Evolutionary conservation across 2,797 vertebrate species (phyloP).

Genomic region (Ambastaia sidthimunki): DNA sequence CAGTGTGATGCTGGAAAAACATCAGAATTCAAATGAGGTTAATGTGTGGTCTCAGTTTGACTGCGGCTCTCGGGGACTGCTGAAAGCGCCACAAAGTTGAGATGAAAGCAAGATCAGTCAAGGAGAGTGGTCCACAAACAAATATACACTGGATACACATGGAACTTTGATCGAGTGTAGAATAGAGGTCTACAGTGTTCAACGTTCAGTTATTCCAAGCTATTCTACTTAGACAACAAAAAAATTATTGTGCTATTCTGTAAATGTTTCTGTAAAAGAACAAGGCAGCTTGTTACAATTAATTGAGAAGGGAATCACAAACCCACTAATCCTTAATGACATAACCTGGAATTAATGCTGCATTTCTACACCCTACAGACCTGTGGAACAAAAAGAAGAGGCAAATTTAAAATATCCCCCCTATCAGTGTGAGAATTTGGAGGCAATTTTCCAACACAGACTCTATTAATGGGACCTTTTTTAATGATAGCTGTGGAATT

Average conservation of each 20-base stretch:
- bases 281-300: slow-evolving; percentile 61
- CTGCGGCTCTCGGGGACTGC: slow-evolving; percentile 14
- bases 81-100: slow-evolving; percentile 27
- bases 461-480: slow-evolving; percentile 72
- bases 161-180: background rate
- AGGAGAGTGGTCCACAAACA: background rate
- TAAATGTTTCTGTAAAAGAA: slow-evolving; percentile 54
- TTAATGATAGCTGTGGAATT: slow-evolving; percentile 78
- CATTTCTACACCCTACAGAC: slow-evolving; percentile 65
- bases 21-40: slow-evolving; percentile 53
- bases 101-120: slow-evolving; percentile 24
- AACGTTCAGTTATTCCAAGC: slow-evolving; percentile 65
- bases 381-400: slow-evolving; percentile 68
- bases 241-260: slow-evolving; percentile 48
- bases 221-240: slow-evolving; percentile 42
- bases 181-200: slow-evolving; percentile 50
- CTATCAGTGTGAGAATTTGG: slow-evolving; percentile 56
- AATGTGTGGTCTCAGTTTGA: slow-evolving; percentile 52
- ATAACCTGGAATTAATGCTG: slow-evolving; percentile 69
- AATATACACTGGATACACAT: slow-evolving; percentile 8
- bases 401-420: slow-evolving; percentile 59
- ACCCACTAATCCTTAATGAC: slow-evolving; percentile 60
- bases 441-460: slow-evolving; percentile 74
- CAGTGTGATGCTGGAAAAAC: slow-evolving; percentile 30
- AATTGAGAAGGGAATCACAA: slow-evolving; percentile 49